phyloP scores from a whole-genome alignment of 2,797 vertebrate species.

The Liasis olivaceus region DNA sequence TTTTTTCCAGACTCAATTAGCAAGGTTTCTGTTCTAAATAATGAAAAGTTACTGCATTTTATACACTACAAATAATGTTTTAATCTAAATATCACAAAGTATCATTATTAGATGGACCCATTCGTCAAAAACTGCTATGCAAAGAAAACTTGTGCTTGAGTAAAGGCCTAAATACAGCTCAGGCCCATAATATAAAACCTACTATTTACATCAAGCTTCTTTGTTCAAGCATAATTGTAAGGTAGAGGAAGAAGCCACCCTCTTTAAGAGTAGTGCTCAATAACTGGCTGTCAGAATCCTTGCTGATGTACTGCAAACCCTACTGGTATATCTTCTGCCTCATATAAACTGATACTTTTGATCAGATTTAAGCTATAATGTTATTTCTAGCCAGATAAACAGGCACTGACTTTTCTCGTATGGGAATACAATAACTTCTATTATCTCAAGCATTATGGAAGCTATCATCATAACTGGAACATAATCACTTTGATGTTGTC shows the following conservation, averaged over 20 bases:
- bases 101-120: background rate
- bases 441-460: background rate
- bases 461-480: background rate
- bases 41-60: background rate
- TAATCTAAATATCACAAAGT: background rate
- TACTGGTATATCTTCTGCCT: background rate
- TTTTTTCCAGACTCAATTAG: background rate
- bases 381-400: background rate
- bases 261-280: background rate
- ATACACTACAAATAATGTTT: background rate
- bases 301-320: background rate
- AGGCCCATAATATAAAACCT: background rate
- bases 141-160: background rate
- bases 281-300: background rate
- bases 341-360: background rate
- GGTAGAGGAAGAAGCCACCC: background rate
- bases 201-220: background rate
- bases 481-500: background rate
- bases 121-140: background rate
- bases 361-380: background rate
- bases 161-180: background rate
- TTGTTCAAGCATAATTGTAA: background rate
- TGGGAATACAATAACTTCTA: background rate
- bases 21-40: background rate
- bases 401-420: background rate